Base-by-base conservation (phyloP, 2,888 invertebrate genomes). In the Timema cristinae region DNA sequence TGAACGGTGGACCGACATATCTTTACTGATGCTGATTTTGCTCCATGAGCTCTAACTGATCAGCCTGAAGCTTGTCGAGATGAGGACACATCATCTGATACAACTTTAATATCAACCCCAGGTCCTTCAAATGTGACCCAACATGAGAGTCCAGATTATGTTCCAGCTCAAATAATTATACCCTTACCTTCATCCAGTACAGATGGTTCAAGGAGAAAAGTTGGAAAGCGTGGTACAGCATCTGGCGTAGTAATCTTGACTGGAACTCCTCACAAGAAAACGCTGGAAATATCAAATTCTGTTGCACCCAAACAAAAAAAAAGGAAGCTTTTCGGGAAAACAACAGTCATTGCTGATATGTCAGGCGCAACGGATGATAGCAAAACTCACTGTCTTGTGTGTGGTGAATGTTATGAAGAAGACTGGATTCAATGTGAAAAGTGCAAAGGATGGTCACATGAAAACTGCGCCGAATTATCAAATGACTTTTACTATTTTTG, bases 1-100 rank as follows among this genome's bases (percentile, higher is more conserved):
- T 66, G 69, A 48, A 51, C 71, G 15, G 66, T 73, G n/a, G 63
- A 75, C 67, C 32, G 72, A 32, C 51, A 75, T 66, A 70, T 72
- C 32, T 70, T 72, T 54, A 51, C 50, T 13, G 72, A 72, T 61
- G 66, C 66, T 67, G 67, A 66, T 4, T 72, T 72, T 72, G 51
- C 49, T 59, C 69, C 69, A 50, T 69, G 48, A 5, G 32, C 32
- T 32, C 2, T 32, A 32, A 59, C 59, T 1, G 59, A 69, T 48
- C 59, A 56, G 59, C 59, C 59, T 16, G 8, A 8, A 59, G 32
- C 32, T 32, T 4, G 32, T 32, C 32, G 4, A 32, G 32, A 32
- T 32, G 32, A 32, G 32, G 32, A 59, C 32, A 9, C 59, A 16
- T 16, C 59, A 59, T 1, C 59, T 16, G 59, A 2, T 15, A 32